A percentile compares a stretch with the other conserved stretches of the same genome.
Evolutionary conservation across 2,797 vertebrate genomes (phyloP).

Genomic region (Nyctalus aviator): DNA sequence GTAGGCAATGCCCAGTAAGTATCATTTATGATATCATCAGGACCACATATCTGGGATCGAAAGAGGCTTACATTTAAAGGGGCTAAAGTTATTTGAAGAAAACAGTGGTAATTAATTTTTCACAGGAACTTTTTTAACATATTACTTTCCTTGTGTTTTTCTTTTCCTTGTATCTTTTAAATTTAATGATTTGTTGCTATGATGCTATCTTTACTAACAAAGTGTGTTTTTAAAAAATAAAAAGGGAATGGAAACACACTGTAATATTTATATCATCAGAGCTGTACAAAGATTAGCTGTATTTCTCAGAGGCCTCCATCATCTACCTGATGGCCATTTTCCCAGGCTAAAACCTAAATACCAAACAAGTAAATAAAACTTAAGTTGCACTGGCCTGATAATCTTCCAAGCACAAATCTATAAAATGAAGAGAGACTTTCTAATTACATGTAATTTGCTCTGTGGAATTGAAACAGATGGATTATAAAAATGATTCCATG

Average conservation of each 20-base stretch:
- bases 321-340: background rate
- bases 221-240: background rate
- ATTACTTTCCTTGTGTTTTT: background rate
- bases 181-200: background rate
- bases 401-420: slow-evolving; percentile 51
- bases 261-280: background rate
- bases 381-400: background rate
- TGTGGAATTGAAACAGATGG: slow-evolving; percentile 76
- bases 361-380: background rate
- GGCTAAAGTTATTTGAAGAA: background rate
- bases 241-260: background rate
- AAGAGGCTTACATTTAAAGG: background rate
- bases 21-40: background rate
- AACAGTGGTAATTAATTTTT: background rate
- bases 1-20: background rate
- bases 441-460: slow-evolving; percentile 64
- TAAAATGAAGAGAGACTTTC: slow-evolving; percentile 62
- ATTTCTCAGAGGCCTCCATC: background rate
- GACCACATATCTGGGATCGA: background rate
- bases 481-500: slow-evolving; percentile 72
- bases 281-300: background rate
- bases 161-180: background rate
- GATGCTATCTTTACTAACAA: background rate
- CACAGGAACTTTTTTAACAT: background rate
- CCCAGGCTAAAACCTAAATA: background rate